Evolutionary conservation across 1,140 invertebrate genomes (phyloP), one percentile per base, ranked within the genome.

Genomic region (Idris sp.): DNA sequence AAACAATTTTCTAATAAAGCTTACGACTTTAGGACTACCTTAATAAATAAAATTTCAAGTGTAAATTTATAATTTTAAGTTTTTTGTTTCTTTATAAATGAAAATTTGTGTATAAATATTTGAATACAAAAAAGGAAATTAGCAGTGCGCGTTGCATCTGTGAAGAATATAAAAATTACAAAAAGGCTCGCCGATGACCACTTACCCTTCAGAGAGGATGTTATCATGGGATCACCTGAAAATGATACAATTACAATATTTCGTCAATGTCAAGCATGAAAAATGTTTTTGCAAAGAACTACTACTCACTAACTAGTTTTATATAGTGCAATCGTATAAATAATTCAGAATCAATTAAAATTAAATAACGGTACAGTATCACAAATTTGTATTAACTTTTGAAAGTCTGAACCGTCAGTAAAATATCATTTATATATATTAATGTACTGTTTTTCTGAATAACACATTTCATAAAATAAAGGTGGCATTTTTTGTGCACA

Each of bases 171-270:
- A 33, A 51, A 77, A 69, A 74, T 48, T 65, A 73, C 73, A 80
- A 62, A 58, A 44, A 30, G 77, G 72, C 19, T 59, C 75, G 75
- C 69, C 78, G 68, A 73, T 83, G 77, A 77, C 81, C 77, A 88
- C 86, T 88, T 86, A 88, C 86, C 86, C 86, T 88, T 88, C 56
- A 88, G 83, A 78, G 86, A 88, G 79, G 86, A 88, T 85, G 86
- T 88, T 86, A 88, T 88, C 86, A 88, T 88, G 78, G 86, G 86
- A 51, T 88, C 86, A 86, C 86, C 86, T 88, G 86, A 84, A 87
- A 88, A 86, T 75, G 77, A 84, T 79, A 87, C 46, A 85, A 85
- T 68, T 85, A 82, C 77, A 87, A 77, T 84, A 83, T 79, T 82
- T 79, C 51, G 69, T 80, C 75, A 79, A 77, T 73, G 62, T 80